Evolutionary conservation across 2,797 vertebrate genomes (phyloP), one percentile per base, ranked within the genome.

Genomic region (Staurois parvus): DNA sequence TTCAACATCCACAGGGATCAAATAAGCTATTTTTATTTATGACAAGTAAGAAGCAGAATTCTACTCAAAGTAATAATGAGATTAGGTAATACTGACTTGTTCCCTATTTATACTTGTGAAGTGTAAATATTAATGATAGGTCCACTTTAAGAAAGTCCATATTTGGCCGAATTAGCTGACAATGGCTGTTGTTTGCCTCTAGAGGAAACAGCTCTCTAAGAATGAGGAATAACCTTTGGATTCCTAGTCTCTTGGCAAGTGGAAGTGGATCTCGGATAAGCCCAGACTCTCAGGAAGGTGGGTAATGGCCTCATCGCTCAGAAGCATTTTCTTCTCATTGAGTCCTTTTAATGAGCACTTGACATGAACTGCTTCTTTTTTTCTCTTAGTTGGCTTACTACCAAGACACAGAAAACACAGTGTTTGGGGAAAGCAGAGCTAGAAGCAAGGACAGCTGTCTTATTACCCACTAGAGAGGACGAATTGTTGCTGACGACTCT

Each of bases 281-380:
- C 75, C 80, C 79, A 75, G 81, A 69, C 85, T 72, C 52, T 87
- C 81, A 79, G 76, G 81, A 84, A 83, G 81, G 81, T 79, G 70
- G 80, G 56, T 87, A 87, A 87, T 80, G 45, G 84, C 72, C 72
- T 85, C 84, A 86, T 86, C 79, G 77, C 70, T 83, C 80, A 83
- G 26, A 73, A 83, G 85, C 64, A 69, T 74, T 83, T 79, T 84
- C 81, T 69, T 87, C 81, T 84, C 74, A 79, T 87, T 87, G 81
- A 87, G 75, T 37, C 59, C 59, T 83, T 66, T 74, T 86, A 86
- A 86, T 83, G 85, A 86, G 81, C 85, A 83, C 85, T 87, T 87
- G 85, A 87, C 64, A 59, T 79, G 81, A 80, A 59, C 85, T 59
- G 76, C 64, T 66, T 66, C 64, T 66, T 62, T 84, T 66, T 34